Conservation (phyloP, 2,888 invertebrate species). For the Spicauda simplicius region DNA sequence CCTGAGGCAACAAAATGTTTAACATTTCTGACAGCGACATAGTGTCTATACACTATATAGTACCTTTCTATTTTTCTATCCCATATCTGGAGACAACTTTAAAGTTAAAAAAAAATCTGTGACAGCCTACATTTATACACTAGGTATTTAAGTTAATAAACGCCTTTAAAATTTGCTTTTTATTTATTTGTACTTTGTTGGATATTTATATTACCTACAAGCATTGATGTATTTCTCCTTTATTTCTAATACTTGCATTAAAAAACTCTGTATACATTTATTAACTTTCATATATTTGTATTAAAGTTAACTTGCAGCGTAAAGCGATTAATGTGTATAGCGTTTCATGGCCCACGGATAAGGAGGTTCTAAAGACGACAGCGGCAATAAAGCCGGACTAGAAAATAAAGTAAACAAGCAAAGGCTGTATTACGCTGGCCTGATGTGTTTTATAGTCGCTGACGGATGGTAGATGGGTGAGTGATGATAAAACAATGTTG, state of each 20-base stretch:
- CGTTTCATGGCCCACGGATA: conserved; percentile 25
- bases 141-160: no score
- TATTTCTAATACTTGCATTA: no score
- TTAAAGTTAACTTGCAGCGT: neutral
- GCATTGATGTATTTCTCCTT: no score
- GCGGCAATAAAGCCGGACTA: conserved; percentile 32
- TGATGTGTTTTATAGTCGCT: conserved; percentile 35
- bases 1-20: neutral
- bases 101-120: no score
- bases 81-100: neutral
- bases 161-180: no score
- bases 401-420: conserved; percentile 35
- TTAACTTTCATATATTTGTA: neutral
- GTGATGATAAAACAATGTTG: conserved; percentile 31
- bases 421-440: conserved; percentile 31
- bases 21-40: neutral
- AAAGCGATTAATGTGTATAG: conserved; percentile 13
- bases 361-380: conserved; percentile 35
- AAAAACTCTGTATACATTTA: no score
- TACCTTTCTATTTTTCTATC: no score
- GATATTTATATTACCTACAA: no score
- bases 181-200: no score
- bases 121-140: no score
- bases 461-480: conserved; percentile 33
- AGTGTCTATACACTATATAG: neutral